phyloP scores from a whole-genome alignment of 2,888 invertebrate species.

The Ceriagrion tenellum region DNA sequence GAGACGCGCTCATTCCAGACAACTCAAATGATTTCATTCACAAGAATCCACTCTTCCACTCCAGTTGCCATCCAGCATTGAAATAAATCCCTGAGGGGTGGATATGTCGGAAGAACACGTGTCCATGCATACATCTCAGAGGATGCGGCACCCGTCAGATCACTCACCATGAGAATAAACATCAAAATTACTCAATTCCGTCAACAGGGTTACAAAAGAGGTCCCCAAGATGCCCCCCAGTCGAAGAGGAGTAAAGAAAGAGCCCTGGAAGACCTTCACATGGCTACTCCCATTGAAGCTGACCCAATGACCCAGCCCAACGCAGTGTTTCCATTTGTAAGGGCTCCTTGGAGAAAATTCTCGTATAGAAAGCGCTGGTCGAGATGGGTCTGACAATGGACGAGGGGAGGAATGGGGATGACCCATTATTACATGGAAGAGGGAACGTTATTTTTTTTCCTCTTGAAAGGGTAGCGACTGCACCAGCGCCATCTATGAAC shows the following conservation, averaged over 20 bases:
- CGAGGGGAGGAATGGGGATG: neutral
- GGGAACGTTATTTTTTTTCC: neutral
- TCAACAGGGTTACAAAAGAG: too few relatives aligned
- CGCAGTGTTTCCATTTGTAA: neutral
- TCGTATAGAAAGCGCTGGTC: neutral
- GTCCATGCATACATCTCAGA: neutral
- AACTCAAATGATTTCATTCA: neutral
- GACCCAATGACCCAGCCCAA: neutral
- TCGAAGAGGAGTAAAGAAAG: neutral
- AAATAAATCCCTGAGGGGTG: neutral
- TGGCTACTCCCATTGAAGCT: neutral
- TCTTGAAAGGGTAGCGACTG: neutral
- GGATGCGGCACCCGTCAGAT: too few relatives aligned
- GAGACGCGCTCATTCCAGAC: neutral
- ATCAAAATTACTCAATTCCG: too few relatives aligned
- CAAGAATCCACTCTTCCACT: neutral
- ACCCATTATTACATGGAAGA: slow-evolving; percentile 14
- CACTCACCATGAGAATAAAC: too few relatives aligned
- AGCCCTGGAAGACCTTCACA: neutral
- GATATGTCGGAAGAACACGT: neutral
- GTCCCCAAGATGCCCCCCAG: too few relatives aligned
- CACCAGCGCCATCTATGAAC: neutral
- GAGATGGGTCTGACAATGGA: neutral
- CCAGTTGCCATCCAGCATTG: neutral
- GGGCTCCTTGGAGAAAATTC: neutral